phyloP scores from a whole-genome alignment of 2,797 vertebrate species.

The Mareca strepera region DNA sequence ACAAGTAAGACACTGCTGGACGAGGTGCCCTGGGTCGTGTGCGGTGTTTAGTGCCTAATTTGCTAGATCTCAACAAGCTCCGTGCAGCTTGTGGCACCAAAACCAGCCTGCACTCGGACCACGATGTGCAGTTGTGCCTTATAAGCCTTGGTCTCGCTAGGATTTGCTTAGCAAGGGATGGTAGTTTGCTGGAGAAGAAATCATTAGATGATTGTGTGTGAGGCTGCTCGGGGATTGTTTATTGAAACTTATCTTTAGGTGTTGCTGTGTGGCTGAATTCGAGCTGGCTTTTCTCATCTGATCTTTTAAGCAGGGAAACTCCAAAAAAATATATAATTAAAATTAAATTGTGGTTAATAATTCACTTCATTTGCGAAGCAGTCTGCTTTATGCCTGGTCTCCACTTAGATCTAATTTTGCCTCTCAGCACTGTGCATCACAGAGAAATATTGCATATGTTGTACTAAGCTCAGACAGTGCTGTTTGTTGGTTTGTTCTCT shows the following conservation, averaged over 20 bases:
- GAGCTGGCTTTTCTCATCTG: neutral
- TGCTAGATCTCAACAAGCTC: neutral
- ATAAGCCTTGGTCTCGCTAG: accelerated
- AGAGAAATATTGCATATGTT: neutral
- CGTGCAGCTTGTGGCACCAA: neutral
- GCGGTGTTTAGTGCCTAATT: neutral
- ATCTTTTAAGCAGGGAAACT: neutral
- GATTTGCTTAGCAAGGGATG: neutral
- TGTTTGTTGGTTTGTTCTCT: neutral
- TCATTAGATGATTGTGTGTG: neutral
- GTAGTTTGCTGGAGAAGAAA: neutral
- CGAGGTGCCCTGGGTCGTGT: neutral
- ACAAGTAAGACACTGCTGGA: conserved; percentile 56
- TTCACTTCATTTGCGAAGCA: neutral
- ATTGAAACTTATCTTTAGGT: neutral
- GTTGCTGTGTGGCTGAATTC: neutral
- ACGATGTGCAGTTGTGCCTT: neutral
- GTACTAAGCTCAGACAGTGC: neutral
- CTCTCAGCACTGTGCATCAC: neutral
- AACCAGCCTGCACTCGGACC: neutral
- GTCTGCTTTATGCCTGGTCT: neutral
- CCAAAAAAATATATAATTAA: neutral
- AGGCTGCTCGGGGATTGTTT: neutral
- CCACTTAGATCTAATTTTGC: neutral
- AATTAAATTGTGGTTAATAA: neutral